Percentiles rank a stretch among this genome's conserved stretches.
Conservation (phyloP, 2,888 invertebrate genomes). For the Aphodius sticticus region DNA sequence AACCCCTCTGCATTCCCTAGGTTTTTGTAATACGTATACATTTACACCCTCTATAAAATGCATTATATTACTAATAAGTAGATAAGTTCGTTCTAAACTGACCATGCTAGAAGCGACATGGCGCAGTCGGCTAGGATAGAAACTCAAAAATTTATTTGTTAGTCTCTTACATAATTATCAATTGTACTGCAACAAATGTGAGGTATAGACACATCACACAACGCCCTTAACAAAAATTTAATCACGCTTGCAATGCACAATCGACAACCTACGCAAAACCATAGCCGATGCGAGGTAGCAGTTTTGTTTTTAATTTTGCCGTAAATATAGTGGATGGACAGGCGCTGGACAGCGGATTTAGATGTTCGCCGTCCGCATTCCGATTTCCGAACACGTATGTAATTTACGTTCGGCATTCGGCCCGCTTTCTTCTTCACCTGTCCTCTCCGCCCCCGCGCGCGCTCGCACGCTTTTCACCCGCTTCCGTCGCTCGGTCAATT, state of each 20-base stretch:
- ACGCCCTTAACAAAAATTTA: neutral
- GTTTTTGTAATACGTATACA: too few relatives aligned
- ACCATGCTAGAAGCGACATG: too few relatives aligned
- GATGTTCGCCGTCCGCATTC: neutral
- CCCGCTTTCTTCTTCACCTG: neutral
- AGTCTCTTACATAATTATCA: too few relatives aligned
- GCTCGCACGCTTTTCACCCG: neutral
- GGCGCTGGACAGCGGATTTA: slow-evolving; percentile 4
- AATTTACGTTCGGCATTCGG: neutral
- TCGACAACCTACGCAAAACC: neutral
- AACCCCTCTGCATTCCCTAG: too few relatives aligned
- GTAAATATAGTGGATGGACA: neutral
- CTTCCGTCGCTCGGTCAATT: neutral
- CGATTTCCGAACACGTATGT: neutral
- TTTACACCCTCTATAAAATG: too few relatives aligned
- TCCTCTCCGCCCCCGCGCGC: neutral
- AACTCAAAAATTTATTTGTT: too few relatives aligned
- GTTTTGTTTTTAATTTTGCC: slow-evolving; percentile 4
- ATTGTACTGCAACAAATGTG: too few relatives aligned
- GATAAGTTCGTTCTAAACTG: too few relatives aligned
- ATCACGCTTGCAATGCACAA: neutral
- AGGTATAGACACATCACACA: too few relatives aligned
- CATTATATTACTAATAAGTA: too few relatives aligned
- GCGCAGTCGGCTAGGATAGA: too few relatives aligned
- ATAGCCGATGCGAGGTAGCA: neutral